A percentile compares a stretch with the other conserved stretches of the same genome.
phyloP scores from a whole-genome alignment of 2,888 invertebrate species.

The Drosophila rubida region DNA sequence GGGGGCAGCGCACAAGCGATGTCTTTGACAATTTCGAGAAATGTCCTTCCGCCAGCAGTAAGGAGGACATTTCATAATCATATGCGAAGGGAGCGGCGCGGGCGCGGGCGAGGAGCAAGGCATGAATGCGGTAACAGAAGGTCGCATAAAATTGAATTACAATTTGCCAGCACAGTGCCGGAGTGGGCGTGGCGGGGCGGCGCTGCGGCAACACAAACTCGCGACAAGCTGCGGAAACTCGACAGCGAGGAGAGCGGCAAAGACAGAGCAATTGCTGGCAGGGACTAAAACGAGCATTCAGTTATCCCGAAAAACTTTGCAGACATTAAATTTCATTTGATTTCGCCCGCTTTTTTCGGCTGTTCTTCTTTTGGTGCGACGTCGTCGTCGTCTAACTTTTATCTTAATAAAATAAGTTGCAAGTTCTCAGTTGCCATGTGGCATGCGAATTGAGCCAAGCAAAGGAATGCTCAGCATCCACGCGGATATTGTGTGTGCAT shows the following conservation, averaged over 20 bases:
- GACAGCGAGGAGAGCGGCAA: background rate
- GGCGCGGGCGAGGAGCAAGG: background rate
- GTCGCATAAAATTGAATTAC: slow-evolving; percentile 80
- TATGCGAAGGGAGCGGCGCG: slow-evolving; percentile 57
- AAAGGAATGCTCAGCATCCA: slow-evolving; percentile 25
- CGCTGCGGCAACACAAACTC: slow-evolving; percentile 61
- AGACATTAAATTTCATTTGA: slow-evolving; percentile 81
- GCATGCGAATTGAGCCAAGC: background rate
- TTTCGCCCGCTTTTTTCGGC: slow-evolving; percentile 38
- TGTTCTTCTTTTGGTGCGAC: slow-evolving; percentile 13
- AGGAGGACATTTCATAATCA: slow-evolving; percentile 66
- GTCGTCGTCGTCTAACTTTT: slow-evolving; percentile 66
- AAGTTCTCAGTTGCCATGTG: slow-evolving; percentile 55
- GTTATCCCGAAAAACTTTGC: slow-evolving; percentile 67
- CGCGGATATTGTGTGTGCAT: slow-evolving; percentile 41
- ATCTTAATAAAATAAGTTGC: slow-evolving; percentile 80
- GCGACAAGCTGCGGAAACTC: slow-evolving; percentile 9
- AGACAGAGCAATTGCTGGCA: slow-evolving; percentile 33
- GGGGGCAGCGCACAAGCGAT: slow-evolving; percentile 10
- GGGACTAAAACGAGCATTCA: slow-evolving; percentile 53
- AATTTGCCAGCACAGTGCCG: slow-evolving; percentile 40
- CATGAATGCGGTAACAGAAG: slow-evolving; percentile 69
- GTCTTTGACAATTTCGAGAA: slow-evolving; percentile 40
- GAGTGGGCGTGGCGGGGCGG: slow-evolving; percentile 17
- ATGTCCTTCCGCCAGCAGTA: slow-evolving; percentile 7